Evolutionary conservation across 1,140 invertebrate genomes (phyloP), one percentile per base, ranked within the genome.

Genomic region (Oncopeltus fasciatus): DNA sequence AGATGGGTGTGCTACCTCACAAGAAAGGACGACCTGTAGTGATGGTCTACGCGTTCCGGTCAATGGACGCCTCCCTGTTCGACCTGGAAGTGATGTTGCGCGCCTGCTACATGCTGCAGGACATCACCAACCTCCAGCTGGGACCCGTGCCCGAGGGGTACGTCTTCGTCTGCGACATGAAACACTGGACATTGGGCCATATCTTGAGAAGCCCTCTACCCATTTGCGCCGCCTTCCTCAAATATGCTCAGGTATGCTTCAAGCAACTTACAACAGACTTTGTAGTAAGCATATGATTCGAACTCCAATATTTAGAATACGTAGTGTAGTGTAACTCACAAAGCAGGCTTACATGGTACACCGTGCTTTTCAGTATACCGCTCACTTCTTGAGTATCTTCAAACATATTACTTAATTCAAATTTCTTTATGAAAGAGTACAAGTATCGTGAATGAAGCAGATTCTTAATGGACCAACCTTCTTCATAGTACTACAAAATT

Each of bases 161-260:
- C 46, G 64, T 65, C 1, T 59, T 69, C 20, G 47, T 70, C 4
- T 14, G 68, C 11, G 68, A 70, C 60, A 60, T 65, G 0, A 62
- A 63, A 33, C 27, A 64, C 9, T 57, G 67, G 8, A 56, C 64
- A 2, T 51, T 70, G 1, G 24, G 60, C 27, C 67, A 68, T 20
- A 51, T 68, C 14, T 21, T 65, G 3, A 56, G 57, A 27, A 38
- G 44, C 12, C 59, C 62, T 14, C 16, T 67, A 5, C 18, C 53
- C 2, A 38, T 62, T 2, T 60, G 44, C 12, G 38, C 59, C 1
- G 33, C 38, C 2, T 3, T 62, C 14, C 44, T 68, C 12, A 46
- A 60, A 59, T 68, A 64, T 51, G 59, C 59, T 14, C 67, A 68
- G 67, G 67, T 68, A 49, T n/a, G n/a, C n/a, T n/a, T n/a, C n/a